phyloP scores from a whole-genome alignment of 2,797 vertebrate species.

The Hydrocynus forskahlii region DNA sequence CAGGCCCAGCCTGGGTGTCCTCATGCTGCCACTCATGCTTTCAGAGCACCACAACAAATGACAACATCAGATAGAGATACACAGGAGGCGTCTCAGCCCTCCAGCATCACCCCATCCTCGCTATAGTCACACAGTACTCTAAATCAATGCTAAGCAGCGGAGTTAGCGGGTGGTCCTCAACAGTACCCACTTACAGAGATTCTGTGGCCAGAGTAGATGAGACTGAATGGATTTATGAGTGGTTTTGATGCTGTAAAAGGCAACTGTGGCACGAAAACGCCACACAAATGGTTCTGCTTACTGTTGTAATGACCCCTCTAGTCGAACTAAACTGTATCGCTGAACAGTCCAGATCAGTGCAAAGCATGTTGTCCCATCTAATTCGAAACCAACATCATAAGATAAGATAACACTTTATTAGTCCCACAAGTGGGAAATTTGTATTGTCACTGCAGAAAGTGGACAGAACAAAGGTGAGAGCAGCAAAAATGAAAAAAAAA shows the following conservation, averaged over 20 bases:
- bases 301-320: neutral
- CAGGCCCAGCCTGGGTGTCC: slow-evolving; percentile 16
- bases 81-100: neutral
- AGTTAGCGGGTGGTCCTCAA: neutral
- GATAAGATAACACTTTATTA: too few species aligned
- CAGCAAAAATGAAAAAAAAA: too few species aligned
- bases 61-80: neutral
- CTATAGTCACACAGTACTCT: neutral
- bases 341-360: slow-evolving; percentile 6
- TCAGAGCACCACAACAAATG: neutral
- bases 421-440: too few species aligned
- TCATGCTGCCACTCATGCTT: slow-evolving; percentile 22
- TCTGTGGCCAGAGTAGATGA: neutral
- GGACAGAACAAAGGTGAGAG: too few species aligned
- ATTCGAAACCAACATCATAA: neutral
- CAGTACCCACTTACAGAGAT: neutral
- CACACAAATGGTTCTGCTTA: neutral
- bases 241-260: neutral
- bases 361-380: too few species aligned
- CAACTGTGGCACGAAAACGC: neutral
- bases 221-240: neutral
- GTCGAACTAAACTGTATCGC: neutral
- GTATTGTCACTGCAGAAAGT: too few species aligned
- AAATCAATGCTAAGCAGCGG: neutral
- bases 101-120: neutral